Evolutionary conservation across 1,140 invertebrate genomes (phyloP).

Genomic region (Temnothorax curvispinosus): DNA sequence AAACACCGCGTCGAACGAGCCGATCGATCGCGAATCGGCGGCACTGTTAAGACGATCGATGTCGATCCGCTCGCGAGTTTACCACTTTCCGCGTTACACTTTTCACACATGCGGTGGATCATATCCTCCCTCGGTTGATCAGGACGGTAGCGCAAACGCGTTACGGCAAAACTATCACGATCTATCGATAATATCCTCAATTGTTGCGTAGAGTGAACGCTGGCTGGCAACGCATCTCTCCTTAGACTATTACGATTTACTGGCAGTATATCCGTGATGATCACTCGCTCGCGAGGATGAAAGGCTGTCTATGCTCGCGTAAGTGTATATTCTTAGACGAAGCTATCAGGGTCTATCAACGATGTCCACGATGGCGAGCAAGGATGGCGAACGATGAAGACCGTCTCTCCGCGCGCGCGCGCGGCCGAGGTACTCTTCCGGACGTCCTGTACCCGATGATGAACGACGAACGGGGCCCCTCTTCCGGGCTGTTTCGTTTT

Average conservation of each 20-base stretch:
- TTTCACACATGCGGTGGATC: background rate
- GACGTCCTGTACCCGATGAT: slow-evolving; percentile 44
- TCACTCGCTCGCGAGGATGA: background rate
- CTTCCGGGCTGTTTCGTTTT: slow-evolving; percentile 53
- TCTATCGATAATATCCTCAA: background rate
- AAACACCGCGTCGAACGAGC: background rate
- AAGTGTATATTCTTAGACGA: slow-evolving; percentile 11
- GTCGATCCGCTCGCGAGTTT: slow-evolving; percentile 24
- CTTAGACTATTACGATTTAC: slow-evolving; percentile 11
- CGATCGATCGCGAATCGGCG: slow-evolving; percentile 3
- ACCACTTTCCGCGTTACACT: slow-evolving; percentile 24
- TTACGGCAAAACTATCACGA: slow-evolving; percentile 33
- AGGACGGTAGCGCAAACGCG: background rate
- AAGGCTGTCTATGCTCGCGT: background rate
- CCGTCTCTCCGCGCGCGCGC: background rate
- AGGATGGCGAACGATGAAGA: background rate
- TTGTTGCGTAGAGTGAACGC: background rate
- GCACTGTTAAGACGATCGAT: background rate
- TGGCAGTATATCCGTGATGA: slow-evolving; percentile 20
- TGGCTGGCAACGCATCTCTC: background rate
- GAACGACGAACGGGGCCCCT: slow-evolving; percentile 15
- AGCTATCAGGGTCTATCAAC: slow-evolving; percentile 10
- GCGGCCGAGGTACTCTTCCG: slow-evolving; percentile 26
- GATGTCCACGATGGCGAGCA: background rate
- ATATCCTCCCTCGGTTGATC: background rate